Base-by-base conservation (phyloP, 2,113 vertebrate genomes). In the Myodes glareolus region DNA sequence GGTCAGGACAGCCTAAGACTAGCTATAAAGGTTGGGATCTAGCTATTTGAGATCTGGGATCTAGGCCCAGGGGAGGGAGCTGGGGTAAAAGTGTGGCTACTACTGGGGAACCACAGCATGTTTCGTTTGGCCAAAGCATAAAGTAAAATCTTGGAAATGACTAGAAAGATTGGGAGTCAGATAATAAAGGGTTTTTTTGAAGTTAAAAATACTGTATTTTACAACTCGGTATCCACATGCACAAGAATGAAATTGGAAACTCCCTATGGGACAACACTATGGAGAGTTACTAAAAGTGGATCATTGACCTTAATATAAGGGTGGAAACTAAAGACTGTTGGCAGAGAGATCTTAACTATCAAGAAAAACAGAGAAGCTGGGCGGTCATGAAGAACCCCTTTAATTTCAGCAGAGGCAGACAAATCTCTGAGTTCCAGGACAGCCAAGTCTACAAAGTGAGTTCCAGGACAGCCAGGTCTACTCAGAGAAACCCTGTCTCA, bases 101-200 rank as follows among this genome's bases (percentile, higher is more conserved):
- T 61, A 4, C 8, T 70, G 52, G 55, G 39, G 52, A 94, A 23
- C 80, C 63, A 55, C 85, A 90, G 36, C 21, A 75, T 94, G 52
- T 92, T 95, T 88, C 52, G 23, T 88, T 97, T 95, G 92, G 63
- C 52, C 63, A 78, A 25, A 92, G 70, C 39, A 75, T 75, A 88
- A 90, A 92, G 29, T 82, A 19, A 65, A 88, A 90, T 45, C 68
- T 85, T 94, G 36, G 75, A 42, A 94, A 21, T 50, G 13, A 92
- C 80, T 75, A 58, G 89, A 88, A 92, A 90, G 63, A 77, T 55
- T 33, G 13, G 42, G 55, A 45, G 29, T 19, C 50, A 88, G 55
- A 36, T 68, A 91, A 78, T 84, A 85, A 52, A 91, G 16, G 19
- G 27, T 45, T 92, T 88, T 96, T 52, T 89, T 88, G 45, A 88